These are phyloP conservation scores for Monopis laevigella DNA, from an alignment of 2,888 invertebrate genomes.

Conservation along the genomic window DNA sequence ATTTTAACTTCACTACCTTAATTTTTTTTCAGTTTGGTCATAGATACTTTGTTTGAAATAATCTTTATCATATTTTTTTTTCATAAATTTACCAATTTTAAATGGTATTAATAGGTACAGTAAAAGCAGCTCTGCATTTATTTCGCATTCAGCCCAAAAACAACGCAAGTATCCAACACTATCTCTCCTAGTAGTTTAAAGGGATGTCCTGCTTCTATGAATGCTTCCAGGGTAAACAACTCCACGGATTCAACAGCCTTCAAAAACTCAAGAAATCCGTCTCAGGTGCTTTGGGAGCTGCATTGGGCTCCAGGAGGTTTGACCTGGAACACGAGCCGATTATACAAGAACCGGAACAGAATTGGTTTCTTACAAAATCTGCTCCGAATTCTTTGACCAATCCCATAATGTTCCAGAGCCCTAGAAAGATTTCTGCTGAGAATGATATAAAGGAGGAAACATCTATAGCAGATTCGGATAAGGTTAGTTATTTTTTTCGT, in stretches of 20 bases:
- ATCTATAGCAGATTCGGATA: conserved; percentile 37
- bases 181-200: conserved; percentile 52
- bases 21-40: too few relatives aligned
- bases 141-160: conserved; percentile 45
- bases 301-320: conserved; percentile 56
- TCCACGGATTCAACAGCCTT: conserved; percentile 70
- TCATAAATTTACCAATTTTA: too few relatives aligned
- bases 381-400: conserved; percentile 81
- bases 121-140: conserved; percentile 37
- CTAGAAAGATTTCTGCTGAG: conserved; percentile 37
- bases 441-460: conserved; percentile 48
- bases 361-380: conserved; percentile 85
- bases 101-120: neutral
- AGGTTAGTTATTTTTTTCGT: conserved; percentile 28
- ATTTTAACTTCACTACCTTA: too few relatives aligned
- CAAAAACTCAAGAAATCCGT: conserved; percentile 78
- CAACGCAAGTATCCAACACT: conserved; percentile 22
- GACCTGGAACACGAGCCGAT: conserved; percentile 61
- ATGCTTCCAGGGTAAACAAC: conserved; percentile 63
- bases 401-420: conserved; percentile 47
- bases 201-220: conserved; percentile 64
- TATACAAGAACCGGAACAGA: conserved; percentile 62
- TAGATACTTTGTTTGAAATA: too few relatives aligned
- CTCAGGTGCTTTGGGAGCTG: conserved; percentile 67
- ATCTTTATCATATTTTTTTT: too few relatives aligned